phyloP scores from a whole-genome alignment of 1,140 invertebrate genomes.

The Drosophila parabipectinata region DNA sequence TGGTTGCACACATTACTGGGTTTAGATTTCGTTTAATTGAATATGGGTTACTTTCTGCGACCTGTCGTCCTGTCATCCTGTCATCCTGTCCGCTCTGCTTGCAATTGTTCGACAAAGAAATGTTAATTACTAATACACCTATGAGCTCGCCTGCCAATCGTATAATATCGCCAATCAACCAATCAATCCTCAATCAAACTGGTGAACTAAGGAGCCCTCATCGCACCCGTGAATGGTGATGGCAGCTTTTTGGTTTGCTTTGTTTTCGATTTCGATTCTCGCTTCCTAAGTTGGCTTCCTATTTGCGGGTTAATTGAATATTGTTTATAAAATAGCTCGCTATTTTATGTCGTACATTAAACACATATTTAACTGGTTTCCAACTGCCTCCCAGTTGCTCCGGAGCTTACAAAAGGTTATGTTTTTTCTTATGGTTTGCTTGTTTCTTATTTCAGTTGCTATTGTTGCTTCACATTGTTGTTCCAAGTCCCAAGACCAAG shows the following conservation, averaged over 20 bases:
- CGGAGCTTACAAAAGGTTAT: constrained; percentile 38
- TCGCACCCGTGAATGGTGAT: constrained; percentile 51
- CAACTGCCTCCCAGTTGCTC: constrained; percentile 31
- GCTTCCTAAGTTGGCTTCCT: constrained; percentile 10
- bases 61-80: background rate
- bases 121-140: constrained; percentile 45
- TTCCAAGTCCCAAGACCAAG: no score
- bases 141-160: constrained; percentile 49
- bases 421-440: constrained; percentile 24
- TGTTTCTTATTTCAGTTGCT: constrained; percentile 51
- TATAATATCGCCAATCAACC: constrained; percentile 38
- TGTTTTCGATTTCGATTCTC: background rate
- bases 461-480: constrained; percentile 70
- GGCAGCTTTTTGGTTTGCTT: constrained; percentile 68
- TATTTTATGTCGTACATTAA: constrained; percentile 59
- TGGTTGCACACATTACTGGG: constrained; percentile 70
- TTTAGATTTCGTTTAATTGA: constrained; percentile 47
- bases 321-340: constrained; percentile 71
- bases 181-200: constrained; percentile 51
- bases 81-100: constrained; percentile 3
- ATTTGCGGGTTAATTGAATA: constrained; percentile 54
- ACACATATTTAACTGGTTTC: constrained; percentile 63
- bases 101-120: constrained; percentile 58
- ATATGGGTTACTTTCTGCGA: constrained; percentile 50
- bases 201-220: constrained; percentile 31